Evolutionary conservation across 2,888 invertebrate species (phyloP).

Genomic region (Zhuqinia jingwanae): DNA sequence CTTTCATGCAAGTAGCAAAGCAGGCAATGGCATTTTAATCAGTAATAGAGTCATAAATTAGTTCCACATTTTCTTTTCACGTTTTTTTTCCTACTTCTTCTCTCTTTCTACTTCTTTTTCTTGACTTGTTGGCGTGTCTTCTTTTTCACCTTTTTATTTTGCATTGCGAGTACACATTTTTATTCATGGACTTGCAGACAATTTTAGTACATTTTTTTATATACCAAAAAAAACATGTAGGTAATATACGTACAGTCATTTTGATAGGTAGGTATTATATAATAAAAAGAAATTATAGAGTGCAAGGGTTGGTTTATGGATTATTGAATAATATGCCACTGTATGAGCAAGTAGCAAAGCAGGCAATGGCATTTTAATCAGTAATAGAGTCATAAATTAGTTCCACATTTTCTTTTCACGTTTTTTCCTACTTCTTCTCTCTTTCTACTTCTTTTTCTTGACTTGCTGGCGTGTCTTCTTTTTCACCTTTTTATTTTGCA

Average conservation of each 20-base stretch:
- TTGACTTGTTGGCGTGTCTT: slow-evolving; percentile 64
- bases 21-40: slow-evolving; percentile 78
- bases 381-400: slow-evolving; percentile 79
- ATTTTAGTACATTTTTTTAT: not conserved
- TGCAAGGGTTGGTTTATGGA: slow-evolving; percentile 33
- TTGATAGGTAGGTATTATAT: no score
- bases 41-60: slow-evolving; percentile 79
- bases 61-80: slow-evolving; percentile 71
- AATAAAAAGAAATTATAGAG: no score
- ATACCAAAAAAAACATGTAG: no score
- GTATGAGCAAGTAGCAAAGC: slow-evolving; percentile 43
- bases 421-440: slow-evolving; percentile 39
- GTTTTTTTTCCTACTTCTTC: slow-evolving; percentile 28
- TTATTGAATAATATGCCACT: slow-evolving; percentile 24
- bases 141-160: slow-evolving; percentile 47
- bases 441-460: slow-evolving; percentile 15
- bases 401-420: slow-evolving; percentile 70
- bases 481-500: slow-evolving; percentile 43
- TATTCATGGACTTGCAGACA: slow-evolving; percentile 4
- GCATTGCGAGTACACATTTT: not conserved
- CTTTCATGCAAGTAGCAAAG: slow-evolving; percentile 35
- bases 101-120: not conserved
- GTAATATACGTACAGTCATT: no score
- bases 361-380: slow-evolving; percentile 78
- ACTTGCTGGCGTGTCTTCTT: slow-evolving; percentile 63